These are phyloP conservation scores for Drosophila fuyamai DNA, from an alignment of 1,140 invertebrate genomes.

Conservation along the genomic window DNA sequence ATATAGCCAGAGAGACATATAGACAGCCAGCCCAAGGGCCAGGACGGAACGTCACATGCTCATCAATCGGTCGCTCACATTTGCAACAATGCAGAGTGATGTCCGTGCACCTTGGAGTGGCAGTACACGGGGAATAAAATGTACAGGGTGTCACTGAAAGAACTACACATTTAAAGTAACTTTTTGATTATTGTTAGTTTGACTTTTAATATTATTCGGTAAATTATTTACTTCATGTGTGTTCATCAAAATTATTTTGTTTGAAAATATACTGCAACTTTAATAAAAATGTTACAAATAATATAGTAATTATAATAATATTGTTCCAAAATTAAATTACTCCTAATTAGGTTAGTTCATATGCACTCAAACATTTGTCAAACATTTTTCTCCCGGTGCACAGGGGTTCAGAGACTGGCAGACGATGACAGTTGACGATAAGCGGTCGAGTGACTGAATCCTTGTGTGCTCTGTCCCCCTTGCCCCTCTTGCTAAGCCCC, in stretches of 20 bases:
- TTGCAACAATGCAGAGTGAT: slow-evolving; percentile 44
- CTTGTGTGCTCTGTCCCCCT: slow-evolving; percentile 16
- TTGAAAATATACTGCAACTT: too few relatives aligned
- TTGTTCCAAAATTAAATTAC: too few relatives aligned
- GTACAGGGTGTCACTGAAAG: not conserved
- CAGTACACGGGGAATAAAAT: not conserved
- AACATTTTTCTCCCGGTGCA: slow-evolving; percentile 1
- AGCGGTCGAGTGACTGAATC: slow-evolving; percentile 60
- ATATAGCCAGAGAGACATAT: slow-evolving; percentile 7
- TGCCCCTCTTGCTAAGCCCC: not conserved
- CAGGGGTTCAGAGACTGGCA: slow-evolving; percentile 37
- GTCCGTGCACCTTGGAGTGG: slow-evolving; percentile 67
- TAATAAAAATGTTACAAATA: too few relatives aligned
- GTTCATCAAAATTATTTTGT: too few relatives aligned
- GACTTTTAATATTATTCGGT: too few relatives aligned
- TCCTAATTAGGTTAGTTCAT: too few relatives aligned
- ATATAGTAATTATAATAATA: too few relatives aligned
- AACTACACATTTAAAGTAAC: too few relatives aligned
- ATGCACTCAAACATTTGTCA: too few relatives aligned
- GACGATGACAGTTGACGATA: slow-evolving; percentile 72
- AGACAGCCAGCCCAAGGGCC: slow-evolving; percentile 18
- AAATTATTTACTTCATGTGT: too few relatives aligned
- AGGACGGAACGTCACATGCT: slow-evolving; percentile 40
- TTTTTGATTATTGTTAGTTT: too few relatives aligned
- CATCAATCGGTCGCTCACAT: slow-evolving; percentile 74